These are phyloP conservation scores for Psilopsiagon aurifrons DNA, from an alignment of 2,113 vertebrate species.

Conservation along the genomic window DNA sequence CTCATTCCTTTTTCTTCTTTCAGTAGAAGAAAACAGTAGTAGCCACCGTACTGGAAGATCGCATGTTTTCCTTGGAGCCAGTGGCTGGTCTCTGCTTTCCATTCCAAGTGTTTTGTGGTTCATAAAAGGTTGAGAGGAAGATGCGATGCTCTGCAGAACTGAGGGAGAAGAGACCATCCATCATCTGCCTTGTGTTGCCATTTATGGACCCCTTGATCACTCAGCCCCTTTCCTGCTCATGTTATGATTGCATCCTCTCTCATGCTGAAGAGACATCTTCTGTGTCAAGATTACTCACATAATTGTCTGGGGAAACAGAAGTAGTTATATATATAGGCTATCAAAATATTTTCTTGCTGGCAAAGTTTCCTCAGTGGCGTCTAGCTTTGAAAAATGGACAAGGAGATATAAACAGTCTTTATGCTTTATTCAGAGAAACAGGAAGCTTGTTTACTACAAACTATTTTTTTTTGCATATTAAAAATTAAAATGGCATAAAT, in stretches of 20 bases:
- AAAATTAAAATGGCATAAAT: not conserved
- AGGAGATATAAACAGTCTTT: not conserved
- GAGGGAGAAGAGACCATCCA: not conserved
- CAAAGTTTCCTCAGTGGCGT: not conserved
- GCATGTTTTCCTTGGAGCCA: not conserved
- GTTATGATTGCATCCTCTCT: not conserved
- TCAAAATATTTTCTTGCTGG: not conserved
- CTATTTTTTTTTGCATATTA: not conserved
- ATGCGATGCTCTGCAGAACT: not conserved
- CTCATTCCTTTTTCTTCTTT: not conserved
- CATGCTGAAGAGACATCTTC: not conserved
- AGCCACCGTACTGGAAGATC: not conserved
- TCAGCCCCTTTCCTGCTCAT: not conserved
- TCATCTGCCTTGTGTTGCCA: not conserved
- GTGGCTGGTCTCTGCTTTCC: not conserved
- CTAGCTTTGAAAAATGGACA: not conserved
- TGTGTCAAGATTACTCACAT: not conserved
- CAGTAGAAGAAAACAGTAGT: not conserved
- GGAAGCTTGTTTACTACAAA: not conserved
- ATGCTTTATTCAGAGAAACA: slow-evolving; percentile 42
- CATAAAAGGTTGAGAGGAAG: not conserved
- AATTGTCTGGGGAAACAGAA: not conserved
- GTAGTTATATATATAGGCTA: not conserved
- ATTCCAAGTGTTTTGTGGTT: not conserved
- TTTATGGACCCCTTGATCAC: not conserved